Percentiles rank a stretch among this genome's conserved stretches.
phyloP scores from a whole-genome alignment of 1,140 invertebrate genomes.

The Bombyx mandarina region DNA sequence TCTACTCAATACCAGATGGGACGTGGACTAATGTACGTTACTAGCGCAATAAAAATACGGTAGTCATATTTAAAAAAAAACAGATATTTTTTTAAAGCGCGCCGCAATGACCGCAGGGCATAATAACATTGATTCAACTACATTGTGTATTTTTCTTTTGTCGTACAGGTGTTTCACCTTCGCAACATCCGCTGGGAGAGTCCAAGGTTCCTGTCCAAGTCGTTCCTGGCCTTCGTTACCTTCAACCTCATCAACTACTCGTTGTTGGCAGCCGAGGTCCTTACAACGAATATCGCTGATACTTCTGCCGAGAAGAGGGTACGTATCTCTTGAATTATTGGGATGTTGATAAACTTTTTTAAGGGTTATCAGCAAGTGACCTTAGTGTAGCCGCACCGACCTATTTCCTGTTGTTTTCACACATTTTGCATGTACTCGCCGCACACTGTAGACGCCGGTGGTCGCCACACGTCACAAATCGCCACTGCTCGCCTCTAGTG shows the following conservation, averaged over 20 bases:
- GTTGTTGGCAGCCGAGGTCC: constrained; percentile 85
- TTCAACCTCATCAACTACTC: constrained; percentile 94
- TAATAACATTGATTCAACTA: neutral
- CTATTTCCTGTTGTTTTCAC: too few relatives aligned
- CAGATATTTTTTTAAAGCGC: neutral
- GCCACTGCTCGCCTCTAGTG: too few relatives aligned
- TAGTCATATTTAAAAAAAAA: too few relatives aligned
- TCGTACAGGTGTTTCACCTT: constrained; percentile 88
- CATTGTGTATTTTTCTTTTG: constrained; percentile 16
- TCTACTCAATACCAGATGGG: too few relatives aligned
- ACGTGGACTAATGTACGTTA: too few relatives aligned
- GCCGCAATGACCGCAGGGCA: neutral
- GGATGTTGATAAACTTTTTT: too few relatives aligned
- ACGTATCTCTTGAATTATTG: constrained; percentile 12
- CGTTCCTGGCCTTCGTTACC: constrained; percentile 90
- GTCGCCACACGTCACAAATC: too few relatives aligned
- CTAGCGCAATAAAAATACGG: too few relatives aligned
- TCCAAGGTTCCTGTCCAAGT: constrained; percentile 92
- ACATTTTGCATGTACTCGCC: too few relatives aligned
- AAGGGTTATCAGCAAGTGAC: too few relatives aligned
- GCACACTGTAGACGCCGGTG: too few relatives aligned
- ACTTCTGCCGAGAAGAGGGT: constrained; percentile 76
- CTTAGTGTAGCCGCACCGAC: too few relatives aligned
- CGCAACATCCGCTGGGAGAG: constrained; percentile 87
- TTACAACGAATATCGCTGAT: constrained; percentile 78